phyloP scores from a whole-genome alignment of 2,113 vertebrate species.

The Ifrita kowaldi region DNA sequence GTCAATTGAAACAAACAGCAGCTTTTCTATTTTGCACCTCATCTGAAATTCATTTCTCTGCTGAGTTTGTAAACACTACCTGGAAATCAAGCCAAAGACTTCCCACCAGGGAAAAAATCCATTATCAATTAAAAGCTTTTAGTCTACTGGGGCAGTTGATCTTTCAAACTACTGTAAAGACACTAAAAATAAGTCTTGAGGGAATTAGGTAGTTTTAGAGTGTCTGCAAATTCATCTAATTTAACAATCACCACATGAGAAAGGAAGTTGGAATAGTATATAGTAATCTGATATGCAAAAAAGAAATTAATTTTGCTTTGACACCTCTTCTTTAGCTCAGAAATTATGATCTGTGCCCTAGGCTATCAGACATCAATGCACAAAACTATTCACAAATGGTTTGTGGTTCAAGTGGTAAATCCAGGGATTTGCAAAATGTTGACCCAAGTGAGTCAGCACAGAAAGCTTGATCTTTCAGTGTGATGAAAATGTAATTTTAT shows the following conservation, averaged over 20 bases:
- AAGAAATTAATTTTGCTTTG: conserved; percentile 64
- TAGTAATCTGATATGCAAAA: conserved; percentile 69
- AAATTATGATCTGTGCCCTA: conserved; percentile 76
- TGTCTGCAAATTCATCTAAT: background rate
- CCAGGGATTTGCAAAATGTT: conserved; percentile 79
- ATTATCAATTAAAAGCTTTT: background rate
- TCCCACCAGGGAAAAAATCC: background rate
- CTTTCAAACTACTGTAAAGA: background rate
- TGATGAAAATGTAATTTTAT: conserved; percentile 84
- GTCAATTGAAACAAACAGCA: background rate
- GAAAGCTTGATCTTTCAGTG: conserved; percentile 78
- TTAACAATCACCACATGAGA: conserved; percentile 36
- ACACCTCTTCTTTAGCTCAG: conserved; percentile 64
- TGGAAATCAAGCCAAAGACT: background rate
- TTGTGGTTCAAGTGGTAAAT: conserved; percentile 81
- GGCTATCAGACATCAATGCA: conserved; percentile 78
- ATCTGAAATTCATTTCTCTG: conserved; percentile 33
- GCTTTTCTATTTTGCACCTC: background rate
- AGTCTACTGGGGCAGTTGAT: background rate
- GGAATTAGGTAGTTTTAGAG: background rate
- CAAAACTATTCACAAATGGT: conserved; percentile 78
- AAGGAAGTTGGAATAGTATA: background rate
- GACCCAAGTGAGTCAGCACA: conserved; percentile 77
- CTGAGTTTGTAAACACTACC: background rate
- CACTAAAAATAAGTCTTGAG: background rate